These are phyloP conservation scores for Oceanodroma tethys DNA, from an alignment of 2,113 vertebrate species.

Conservation along the genomic window DNA sequence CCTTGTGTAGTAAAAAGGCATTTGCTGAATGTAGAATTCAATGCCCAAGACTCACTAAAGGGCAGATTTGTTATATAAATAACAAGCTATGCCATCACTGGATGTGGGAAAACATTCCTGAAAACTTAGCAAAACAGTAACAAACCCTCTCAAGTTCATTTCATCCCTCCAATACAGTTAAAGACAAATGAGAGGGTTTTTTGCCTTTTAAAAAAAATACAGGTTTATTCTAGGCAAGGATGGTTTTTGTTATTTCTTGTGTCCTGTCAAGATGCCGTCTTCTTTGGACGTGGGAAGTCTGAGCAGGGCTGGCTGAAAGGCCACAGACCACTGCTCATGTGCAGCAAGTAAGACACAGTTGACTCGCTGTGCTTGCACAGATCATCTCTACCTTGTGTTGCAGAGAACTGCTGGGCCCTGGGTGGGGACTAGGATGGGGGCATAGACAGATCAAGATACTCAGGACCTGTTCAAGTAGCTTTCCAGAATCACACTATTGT, in stretches of 20 bases:
- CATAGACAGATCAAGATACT: background rate
- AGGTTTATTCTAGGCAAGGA: background rate
- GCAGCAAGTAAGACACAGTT: background rate
- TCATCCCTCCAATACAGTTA: background rate
- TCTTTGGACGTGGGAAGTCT: background rate
- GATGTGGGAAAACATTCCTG: background rate
- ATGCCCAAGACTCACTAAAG: background rate
- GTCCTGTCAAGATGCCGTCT: rapidly evolving
- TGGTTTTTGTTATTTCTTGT: background rate
- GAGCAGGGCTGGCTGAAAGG: background rate
- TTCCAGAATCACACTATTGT: background rate
- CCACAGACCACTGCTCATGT: background rate
- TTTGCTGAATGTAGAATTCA: background rate
- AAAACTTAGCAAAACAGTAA: background rate
- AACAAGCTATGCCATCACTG: background rate
- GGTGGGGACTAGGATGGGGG: background rate
- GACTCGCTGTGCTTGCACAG: background rate
- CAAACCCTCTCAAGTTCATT: background rate
- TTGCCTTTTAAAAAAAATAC: background rate
- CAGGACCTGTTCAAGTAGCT: background rate
- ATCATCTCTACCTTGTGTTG: background rate
- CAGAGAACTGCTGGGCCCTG: background rate
- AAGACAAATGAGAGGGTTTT: background rate
- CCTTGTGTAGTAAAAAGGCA: background rate
- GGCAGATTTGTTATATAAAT: background rate